Evolutionary conservation across 1,140 invertebrate species (phyloP).

Genomic region (Nixonia krombeini): DNA sequence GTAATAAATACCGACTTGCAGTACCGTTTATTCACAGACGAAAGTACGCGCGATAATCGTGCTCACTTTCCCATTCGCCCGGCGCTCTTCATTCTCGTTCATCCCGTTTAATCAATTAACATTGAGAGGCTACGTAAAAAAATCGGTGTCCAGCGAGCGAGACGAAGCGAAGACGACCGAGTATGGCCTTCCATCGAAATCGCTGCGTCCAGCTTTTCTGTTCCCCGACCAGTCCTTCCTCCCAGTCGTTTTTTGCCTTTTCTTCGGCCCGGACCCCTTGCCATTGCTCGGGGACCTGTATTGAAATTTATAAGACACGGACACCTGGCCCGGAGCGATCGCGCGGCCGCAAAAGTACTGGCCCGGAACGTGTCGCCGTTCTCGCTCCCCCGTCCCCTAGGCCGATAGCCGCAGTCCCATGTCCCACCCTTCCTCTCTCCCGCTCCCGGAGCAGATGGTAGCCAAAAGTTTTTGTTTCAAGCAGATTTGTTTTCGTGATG

Average conservation of each 20-base stretch:
- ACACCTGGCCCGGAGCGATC: conserved; percentile 54
- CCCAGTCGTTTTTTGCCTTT: conserved; percentile 36
- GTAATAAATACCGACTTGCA: not conserved
- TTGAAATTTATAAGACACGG: conserved; percentile 60
- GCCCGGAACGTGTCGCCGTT: conserved; percentile 38
- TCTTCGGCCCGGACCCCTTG: conserved; percentile 39
- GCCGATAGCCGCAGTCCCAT: conserved; percentile 54
- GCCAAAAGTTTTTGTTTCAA: conserved; percentile 61
- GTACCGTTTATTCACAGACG: not conserved
- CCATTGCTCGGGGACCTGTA: conserved; percentile 35
- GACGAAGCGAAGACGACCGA: too few relatives aligned
- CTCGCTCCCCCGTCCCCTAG: too few relatives aligned
- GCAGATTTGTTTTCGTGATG: conserved; percentile 59
- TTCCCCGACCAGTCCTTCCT: conserved; percentile 36
- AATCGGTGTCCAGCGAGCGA: too few relatives aligned
- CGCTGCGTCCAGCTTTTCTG: conserved; percentile 16
- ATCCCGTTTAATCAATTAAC: too few relatives aligned
- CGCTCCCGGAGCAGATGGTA: conserved; percentile 51
- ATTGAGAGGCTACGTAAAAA: too few relatives aligned
- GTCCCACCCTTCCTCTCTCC: conserved; percentile 20
- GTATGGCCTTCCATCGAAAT: conserved; percentile 16
- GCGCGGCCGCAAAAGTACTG: conserved; percentile 47
- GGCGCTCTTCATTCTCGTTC: too few relatives aligned
- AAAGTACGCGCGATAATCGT: too few relatives aligned
- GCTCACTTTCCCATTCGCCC: too few relatives aligned